These are phyloP conservation scores for Cacatua alba DNA, from an alignment of 2,113 vertebrate species.

Conservation along the genomic window DNA sequence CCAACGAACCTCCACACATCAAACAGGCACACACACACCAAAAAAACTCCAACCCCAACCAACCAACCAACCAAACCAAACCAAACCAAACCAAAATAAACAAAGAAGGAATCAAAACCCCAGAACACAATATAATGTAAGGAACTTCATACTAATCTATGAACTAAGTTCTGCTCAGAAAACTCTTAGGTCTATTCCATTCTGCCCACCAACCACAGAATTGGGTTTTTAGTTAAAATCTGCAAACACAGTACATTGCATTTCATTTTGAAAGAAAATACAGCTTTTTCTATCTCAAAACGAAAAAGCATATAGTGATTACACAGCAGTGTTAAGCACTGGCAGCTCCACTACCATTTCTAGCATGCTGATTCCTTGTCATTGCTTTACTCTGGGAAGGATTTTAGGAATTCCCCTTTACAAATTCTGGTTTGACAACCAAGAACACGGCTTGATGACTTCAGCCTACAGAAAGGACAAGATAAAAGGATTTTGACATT, in stretches of 20 bases:
- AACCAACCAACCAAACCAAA: background rate
- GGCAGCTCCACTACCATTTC: background rate
- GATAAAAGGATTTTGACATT: background rate
- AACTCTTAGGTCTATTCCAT: background rate
- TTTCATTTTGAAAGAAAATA: background rate
- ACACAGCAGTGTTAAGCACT: background rate
- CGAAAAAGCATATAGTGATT: background rate
- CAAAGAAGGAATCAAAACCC: background rate
- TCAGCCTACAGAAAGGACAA: background rate
- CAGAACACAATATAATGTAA: background rate
- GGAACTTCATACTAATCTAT: no score
- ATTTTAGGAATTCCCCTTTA: background rate
- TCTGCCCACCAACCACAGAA: background rate
- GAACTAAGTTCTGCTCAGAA: background rate
- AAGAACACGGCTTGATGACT: background rate
- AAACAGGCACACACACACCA: background rate
- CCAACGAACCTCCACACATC: background rate
- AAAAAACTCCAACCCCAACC: rapidly evolving
- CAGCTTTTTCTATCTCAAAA: background rate
- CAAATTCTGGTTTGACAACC: background rate
- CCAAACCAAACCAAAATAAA: background rate
- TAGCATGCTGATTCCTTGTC: background rate
- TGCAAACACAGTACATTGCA: background rate
- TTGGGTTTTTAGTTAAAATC: background rate
- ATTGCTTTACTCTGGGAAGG: background rate